Evolutionary conservation across 2,797 vertebrate species (phyloP).

Genomic region (Cygnus olor): DNA sequence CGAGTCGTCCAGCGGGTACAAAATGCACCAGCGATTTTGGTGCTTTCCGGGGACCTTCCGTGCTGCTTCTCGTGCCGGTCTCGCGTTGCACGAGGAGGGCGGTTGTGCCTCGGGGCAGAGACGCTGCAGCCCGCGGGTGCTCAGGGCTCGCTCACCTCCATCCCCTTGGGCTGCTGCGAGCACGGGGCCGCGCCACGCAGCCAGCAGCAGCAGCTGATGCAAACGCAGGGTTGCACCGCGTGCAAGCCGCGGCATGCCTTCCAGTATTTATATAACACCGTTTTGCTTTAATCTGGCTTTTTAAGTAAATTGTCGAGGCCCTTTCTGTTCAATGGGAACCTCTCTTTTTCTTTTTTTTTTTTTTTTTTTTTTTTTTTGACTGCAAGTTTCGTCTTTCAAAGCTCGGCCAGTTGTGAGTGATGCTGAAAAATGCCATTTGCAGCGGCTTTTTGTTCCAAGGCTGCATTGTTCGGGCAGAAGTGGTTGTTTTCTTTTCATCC

Average conservation of each 20-base stretch:
- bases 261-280: not conserved
- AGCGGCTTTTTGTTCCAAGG: slow-evolving; percentile 36
- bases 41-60: not conserved
- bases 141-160: not conserved
- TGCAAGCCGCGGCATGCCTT: not conserved
- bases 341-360: not conserved
- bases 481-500: slow-evolving; percentile 32
- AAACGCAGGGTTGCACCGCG: not conserved
- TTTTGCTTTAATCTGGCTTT: slow-evolving; percentile 57
- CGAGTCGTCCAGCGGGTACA: not conserved
- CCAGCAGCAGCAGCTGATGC: not conserved
- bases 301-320: slow-evolving; percentile 47
- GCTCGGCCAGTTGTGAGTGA: slow-evolving; percentile 8
- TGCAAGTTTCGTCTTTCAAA: slow-evolving; percentile 24
- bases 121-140: not conserved
- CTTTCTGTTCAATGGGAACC: slow-evolving; percentile 18
- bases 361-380: not conserved
- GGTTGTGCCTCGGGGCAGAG: not conserved
- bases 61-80: not conserved
- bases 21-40: not conserved
- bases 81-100: not conserved
- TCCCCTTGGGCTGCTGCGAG: not conserved
- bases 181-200: rapidly evolving
- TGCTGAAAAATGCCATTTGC: slow-evolving; percentile 7
- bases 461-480: slow-evolving; percentile 50